Conservation (phyloP, 1,140 invertebrate species). For the Drosophila orosa region DNA sequence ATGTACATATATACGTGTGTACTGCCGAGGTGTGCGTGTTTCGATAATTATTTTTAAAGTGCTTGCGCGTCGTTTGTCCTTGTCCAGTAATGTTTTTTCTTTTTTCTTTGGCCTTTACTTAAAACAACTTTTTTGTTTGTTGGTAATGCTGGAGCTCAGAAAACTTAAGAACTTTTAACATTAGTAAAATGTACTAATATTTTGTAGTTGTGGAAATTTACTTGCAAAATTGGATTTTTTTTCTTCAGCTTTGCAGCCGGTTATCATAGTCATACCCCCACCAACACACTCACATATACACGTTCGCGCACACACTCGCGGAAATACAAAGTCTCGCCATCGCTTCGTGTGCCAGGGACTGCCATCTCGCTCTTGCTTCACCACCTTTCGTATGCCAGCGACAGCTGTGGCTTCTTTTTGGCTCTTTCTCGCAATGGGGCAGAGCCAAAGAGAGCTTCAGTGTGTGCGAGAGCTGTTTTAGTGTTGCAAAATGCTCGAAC, state of each 20-base stretch:
- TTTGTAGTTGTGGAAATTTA: constrained; percentile 25
- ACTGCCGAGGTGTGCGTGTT: constrained; percentile 38
- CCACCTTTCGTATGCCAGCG: constrained; percentile 50
- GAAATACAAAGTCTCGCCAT: constrained; percentile 44
- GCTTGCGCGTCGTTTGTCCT: constrained; percentile 44
- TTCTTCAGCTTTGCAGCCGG: constrained; percentile 58
- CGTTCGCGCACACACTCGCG: constrained; percentile 3
- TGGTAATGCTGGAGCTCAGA: too few species aligned
- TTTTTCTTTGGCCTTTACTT: background rate
- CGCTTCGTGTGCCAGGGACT: constrained; percentile 23
- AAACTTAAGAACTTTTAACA: background rate
- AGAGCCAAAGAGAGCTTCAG: constrained; percentile 65
- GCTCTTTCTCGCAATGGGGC: constrained; percentile 73
- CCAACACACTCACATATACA: constrained; percentile 45
- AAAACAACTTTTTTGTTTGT: background rate
- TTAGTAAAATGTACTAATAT: background rate
- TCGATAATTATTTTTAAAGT: constrained; percentile 68
- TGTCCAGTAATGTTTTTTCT: constrained; percentile 37
- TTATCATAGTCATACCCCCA: constrained; percentile 74
- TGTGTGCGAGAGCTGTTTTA: constrained; percentile 48
- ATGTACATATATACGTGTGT: constrained; percentile 25
- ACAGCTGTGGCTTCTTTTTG: constrained; percentile 66
- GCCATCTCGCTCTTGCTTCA: constrained; percentile 35
- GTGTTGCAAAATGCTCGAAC: constrained; percentile 64
- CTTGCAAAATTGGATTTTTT: constrained; percentile 41